A percentile compares a stretch with the other conserved stretches of the same genome.
Evolutionary conservation across 2,888 invertebrate species (phyloP).

Genomic region (Pemphredon lugubris): DNA sequence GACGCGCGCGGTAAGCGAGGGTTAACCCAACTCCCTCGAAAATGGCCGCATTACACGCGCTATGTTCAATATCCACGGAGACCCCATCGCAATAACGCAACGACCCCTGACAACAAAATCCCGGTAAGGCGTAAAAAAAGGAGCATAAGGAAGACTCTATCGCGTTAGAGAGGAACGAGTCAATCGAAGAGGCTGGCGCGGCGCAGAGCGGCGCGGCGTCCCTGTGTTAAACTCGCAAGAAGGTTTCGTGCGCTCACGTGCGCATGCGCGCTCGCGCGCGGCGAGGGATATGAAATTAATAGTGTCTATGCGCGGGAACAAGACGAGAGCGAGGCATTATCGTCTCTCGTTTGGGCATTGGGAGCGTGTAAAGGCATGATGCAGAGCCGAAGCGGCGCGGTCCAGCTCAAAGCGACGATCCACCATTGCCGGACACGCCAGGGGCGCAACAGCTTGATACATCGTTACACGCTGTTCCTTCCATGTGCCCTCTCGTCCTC

Average conservation of each 20-base stretch:
- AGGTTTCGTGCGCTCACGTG: too few species aligned
- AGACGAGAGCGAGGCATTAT: constrained; percentile 74
- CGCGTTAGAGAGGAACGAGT: constrained; percentile 11
- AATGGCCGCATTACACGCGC: too few species aligned
- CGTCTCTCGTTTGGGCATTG: constrained; percentile 79
- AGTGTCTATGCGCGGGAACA: constrained; percentile 78
- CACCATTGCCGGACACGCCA: constrained; percentile 79
- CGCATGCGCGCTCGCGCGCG: constrained; percentile 33
- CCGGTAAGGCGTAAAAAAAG: neutral
- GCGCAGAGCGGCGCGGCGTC: constrained; percentile 1
- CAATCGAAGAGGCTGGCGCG: constrained; percentile 20
- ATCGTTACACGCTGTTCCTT: constrained; percentile 80
- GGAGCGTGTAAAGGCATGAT: constrained; percentile 78
- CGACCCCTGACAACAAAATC: too few species aligned
- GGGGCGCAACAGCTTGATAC: constrained; percentile 81
- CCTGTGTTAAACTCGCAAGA: constrained; percentile 32
- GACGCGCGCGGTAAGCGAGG: too few species aligned
- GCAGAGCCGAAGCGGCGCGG: constrained; percentile 75
- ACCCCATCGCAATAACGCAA: too few species aligned
- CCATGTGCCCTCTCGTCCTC: constrained; percentile 62
- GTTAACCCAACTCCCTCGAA: too few species aligned
- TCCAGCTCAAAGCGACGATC: constrained; percentile 78
- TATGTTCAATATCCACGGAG: too few species aligned
- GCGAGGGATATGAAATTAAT: constrained; percentile 77
- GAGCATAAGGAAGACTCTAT: neutral